phyloP scores from a whole-genome alignment of 2,113 vertebrate genomes.

The Lathamus discolor region DNA sequence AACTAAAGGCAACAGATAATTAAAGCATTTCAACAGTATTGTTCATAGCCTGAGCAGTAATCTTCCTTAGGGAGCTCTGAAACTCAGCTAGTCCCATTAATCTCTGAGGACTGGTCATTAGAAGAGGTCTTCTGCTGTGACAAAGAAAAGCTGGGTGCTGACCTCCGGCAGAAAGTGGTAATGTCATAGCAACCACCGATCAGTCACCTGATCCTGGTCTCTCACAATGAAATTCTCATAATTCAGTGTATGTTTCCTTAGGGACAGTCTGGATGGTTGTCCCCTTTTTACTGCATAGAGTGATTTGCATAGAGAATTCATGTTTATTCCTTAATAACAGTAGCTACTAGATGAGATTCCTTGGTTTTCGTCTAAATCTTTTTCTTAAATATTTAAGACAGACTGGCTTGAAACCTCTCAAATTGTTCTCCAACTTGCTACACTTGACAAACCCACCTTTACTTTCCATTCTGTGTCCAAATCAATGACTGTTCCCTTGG shows the following conservation, averaged over 20 bases:
- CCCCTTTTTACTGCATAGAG: neutral
- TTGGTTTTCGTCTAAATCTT: neutral
- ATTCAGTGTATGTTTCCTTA: neutral
- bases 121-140: neutral
- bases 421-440: neutral
- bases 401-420: neutral
- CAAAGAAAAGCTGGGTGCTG: neutral
- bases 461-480: neutral
- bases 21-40: neutral
- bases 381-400: neutral
- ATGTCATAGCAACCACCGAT: neutral
- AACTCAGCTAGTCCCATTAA: neutral
- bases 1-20: conserved; percentile 8
- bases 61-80: neutral
- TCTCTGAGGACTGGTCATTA: conserved; percentile 17
- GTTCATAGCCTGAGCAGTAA: neutral
- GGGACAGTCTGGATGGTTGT: neutral
- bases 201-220: neutral
- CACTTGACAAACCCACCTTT: neutral
- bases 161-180: conserved; percentile 5
- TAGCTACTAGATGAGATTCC: neutral
- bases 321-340: neutral
- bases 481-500: neutral
- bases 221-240: neutral
- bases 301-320: neutral